These are phyloP conservation scores for Triplophysa dalaica DNA, from an alignment of 2,113 vertebrate species.

Conservation along the genomic window DNA sequence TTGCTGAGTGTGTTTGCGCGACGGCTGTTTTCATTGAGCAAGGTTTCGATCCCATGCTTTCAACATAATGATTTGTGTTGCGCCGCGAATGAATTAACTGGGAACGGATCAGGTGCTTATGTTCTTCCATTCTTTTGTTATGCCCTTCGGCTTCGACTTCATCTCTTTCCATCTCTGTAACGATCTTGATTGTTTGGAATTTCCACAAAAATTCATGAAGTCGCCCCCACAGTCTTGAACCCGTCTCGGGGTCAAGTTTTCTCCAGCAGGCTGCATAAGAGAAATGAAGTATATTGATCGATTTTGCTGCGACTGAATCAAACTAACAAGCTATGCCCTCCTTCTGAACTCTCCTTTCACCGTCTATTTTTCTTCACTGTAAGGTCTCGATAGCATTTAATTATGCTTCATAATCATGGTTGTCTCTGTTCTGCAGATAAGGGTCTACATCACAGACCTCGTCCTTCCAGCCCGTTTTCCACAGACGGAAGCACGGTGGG, in stretches of 20 bases:
- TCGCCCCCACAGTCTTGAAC: slow-evolving; percentile 15
- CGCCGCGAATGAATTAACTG: slow-evolving; percentile 19
- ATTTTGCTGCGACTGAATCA: slow-evolving; percentile 30
- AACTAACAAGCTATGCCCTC: slow-evolving; percentile 35
- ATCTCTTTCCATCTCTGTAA: slow-evolving; percentile 24
- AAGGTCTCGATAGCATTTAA: neutral
- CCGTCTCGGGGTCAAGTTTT: neutral
- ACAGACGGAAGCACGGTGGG: slow-evolving; percentile 88
- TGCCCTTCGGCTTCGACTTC: neutral
- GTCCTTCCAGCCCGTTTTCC: slow-evolving; percentile 94
- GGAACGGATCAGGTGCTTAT: neutral
- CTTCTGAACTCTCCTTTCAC: neutral
- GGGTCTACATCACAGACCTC: slow-evolving; percentile 85
- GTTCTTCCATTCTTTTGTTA: slow-evolving; percentile 12
- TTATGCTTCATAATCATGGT: slow-evolving; percentile 22
- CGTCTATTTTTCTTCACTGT: neutral
- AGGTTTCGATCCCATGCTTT: neutral
- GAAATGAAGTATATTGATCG: slow-evolving; percentile 15
- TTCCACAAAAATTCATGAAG: neutral
- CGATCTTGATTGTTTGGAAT: neutral
- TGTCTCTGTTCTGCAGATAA: slow-evolving; percentile 78
- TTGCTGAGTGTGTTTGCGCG: neutral
- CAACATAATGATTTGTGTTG: neutral
- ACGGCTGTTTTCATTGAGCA: slow-evolving; percentile 4
- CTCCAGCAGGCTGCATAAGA: slow-evolving; percentile 9